Base-by-base conservation (phyloP, 2,113 vertebrate species). In the Macroglossus sobrinus region DNA sequence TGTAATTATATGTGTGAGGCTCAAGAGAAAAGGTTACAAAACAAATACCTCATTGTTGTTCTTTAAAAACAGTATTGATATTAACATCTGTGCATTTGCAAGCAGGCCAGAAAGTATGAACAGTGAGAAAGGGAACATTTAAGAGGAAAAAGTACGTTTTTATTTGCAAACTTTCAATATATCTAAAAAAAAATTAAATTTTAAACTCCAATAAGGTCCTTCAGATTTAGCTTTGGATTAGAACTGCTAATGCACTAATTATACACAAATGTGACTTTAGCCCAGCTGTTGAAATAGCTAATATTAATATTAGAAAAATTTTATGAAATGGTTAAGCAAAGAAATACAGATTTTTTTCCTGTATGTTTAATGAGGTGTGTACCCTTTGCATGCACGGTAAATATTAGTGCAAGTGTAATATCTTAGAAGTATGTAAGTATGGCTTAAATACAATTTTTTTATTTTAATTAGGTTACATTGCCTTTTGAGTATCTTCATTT, bases 231-330 rank as follows among this genome's bases (percentile, higher is more conserved):
- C 91, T 97, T 98, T 97, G 93, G 61, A 94, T 92, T 66, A 75
- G n/a, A 98, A 94, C 90, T 95, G 5, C 71, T 97, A 92, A 93
- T 97, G 81, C 82, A 95, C 97, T 97, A 89, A 93, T 96, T 93
- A 96, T 80, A 95, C 76, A 91, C 80, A 96, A 98, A 97, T 85
- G 16, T 66, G 78, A 88, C 43, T 95, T 93, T 96, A 95, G 66
- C 84, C 71, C 16, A 35, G 14, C 57, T 47, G 50, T 93, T 97
- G 89, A 97, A 97, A 89, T 97, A 93, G 69, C 35, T 59, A 75
- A 38, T 90, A 84, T 69, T 95, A 35, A 72, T 79, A 53, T 93
- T 95, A 75, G 55, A 97, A 97, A 96, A 57, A 43, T 33, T 40
- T 15, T 92, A 79, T 63, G 40, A 94, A 95, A 93, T 96, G 75